Percentiles rank a stretch among this genome's conserved stretches.
These are phyloP conservation scores for Seriola aureovittata DNA, from an alignment of 2,113 vertebrate genomes.

Conservation along the genomic window DNA sequence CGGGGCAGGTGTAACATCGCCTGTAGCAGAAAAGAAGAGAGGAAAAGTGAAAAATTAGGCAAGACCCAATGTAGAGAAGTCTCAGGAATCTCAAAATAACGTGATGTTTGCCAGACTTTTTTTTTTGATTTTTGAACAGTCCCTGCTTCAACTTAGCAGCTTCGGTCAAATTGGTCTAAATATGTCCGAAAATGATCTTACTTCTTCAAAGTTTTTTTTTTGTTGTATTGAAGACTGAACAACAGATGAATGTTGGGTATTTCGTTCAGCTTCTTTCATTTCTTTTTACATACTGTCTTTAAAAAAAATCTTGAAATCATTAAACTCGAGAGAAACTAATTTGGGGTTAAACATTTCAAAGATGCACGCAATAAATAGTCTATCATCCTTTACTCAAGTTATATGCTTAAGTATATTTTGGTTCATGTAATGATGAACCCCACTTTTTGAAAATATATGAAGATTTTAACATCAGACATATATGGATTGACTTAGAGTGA, in stretches of 20 bases:
- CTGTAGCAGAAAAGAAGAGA: conserved; percentile 71
- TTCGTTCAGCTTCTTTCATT: too few relatives aligned
- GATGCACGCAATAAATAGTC: neutral
- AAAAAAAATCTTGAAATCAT: too few relatives aligned
- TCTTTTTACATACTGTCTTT: too few relatives aligned
- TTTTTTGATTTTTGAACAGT: neutral
- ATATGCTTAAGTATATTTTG: too few relatives aligned
- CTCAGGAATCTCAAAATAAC: neutral
- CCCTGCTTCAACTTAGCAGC: neutral
- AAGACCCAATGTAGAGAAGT: neutral
- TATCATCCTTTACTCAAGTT: neutral
- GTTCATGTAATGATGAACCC: neutral
- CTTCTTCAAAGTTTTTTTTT: too few relatives aligned
- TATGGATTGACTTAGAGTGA: neutral
- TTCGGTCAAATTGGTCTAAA: too few relatives aligned
- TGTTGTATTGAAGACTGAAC: neutral
- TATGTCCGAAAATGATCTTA: too few relatives aligned
- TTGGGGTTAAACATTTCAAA: neutral
- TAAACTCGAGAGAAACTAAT: too few relatives aligned
- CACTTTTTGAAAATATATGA: neutral
- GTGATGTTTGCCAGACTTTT: neutral
- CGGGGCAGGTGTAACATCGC: conserved; percentile 87
- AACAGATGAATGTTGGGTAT: too few relatives aligned
- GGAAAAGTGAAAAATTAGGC: neutral
- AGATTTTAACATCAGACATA: neutral